Evolutionary conservation across 2,888 invertebrate genomes (phyloP).

Genomic region (Cantharis nigra): DNA sequence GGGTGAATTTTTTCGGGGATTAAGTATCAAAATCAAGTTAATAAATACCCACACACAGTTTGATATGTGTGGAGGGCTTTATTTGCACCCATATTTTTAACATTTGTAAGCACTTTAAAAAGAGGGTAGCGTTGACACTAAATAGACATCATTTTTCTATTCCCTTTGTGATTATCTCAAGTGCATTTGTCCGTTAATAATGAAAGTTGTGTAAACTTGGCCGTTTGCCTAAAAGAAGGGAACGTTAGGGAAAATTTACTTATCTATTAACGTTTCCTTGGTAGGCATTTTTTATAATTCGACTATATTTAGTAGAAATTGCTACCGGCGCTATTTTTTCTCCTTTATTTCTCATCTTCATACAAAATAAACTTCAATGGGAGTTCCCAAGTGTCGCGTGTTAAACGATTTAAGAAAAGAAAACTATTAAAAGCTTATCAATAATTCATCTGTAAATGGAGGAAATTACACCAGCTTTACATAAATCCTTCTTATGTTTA

Average conservation of each 20-base stretch:
- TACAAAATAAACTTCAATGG: not conserved
- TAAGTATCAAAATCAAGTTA: slow-evolving; percentile 31
- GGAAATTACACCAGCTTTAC: not conserved
- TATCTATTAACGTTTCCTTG: slow-evolving; percentile 3
- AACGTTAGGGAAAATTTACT: slow-evolving; percentile 9
- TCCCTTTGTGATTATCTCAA: slow-evolving; percentile 35
- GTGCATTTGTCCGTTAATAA: slow-evolving; percentile 54
- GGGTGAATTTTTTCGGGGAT: slow-evolving; percentile 26
- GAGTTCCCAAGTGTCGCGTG: not conserved
- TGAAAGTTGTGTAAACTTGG: slow-evolving; percentile 51
- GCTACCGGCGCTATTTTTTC: not conserved
- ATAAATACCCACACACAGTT: slow-evolving; percentile 34
- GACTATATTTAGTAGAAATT: slow-evolving; percentile 1
- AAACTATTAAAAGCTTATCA: not conserved
- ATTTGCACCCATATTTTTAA: slow-evolving; percentile 11
- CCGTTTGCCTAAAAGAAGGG: slow-evolving; percentile 19
- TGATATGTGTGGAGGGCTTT: slow-evolving; percentile 13
- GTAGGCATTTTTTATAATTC: slow-evolving; percentile 4
- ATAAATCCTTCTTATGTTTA: not conserved
- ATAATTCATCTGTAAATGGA: slow-evolving; percentile 1
- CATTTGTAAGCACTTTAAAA: slow-evolving; percentile 7
- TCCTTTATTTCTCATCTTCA: not conserved
- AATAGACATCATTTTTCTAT: slow-evolving; percentile 29
- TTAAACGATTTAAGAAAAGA: not conserved
- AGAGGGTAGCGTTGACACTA: slow-evolving; percentile 15